Percentiles rank a stretch among this genome's conserved stretches.
Evolutionary conservation across 2,797 vertebrate species (phyloP).

Genomic region (Nyctibius grandis): DNA sequence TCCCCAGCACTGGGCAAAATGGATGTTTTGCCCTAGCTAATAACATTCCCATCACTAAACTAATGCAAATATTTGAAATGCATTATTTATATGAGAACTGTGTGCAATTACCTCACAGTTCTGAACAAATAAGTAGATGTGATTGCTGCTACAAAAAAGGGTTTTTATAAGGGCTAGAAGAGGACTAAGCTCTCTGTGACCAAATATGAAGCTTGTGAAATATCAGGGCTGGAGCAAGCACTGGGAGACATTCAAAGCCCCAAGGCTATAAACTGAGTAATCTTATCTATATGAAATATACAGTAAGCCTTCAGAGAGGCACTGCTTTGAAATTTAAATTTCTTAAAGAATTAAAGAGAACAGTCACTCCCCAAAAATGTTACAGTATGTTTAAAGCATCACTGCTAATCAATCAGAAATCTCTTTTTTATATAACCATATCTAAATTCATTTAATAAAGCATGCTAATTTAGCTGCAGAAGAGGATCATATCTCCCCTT

Average conservation of each 20-base stretch:
- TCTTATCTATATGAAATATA: slow-evolving; percentile 63
- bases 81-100: slow-evolving; percentile 43
- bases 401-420: slow-evolving; percentile 43
- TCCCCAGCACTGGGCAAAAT: background rate
- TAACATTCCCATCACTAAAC: slow-evolving; percentile 16
- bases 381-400: slow-evolving; percentile 38
- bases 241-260: slow-evolving; percentile 38
- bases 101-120: slow-evolving; percentile 20
- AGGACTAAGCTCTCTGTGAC: slow-evolving; percentile 27
- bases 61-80: slow-evolving; percentile 46
- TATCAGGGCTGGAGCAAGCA: slow-evolving; percentile 30
- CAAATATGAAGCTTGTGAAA: slow-evolving; percentile 42
- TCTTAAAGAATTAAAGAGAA: slow-evolving; percentile 55
- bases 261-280: slow-evolving; percentile 58
- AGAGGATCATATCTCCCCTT: background rate
- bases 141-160: background rate
- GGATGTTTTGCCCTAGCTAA: slow-evolving; percentile 27
- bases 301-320: slow-evolving; percentile 49
- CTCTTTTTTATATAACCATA: slow-evolving; percentile 47
- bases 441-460: slow-evolving; percentile 60
- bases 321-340: slow-evolving; percentile 65
- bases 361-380: slow-evolving; percentile 49
- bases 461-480: slow-evolving; percentile 58
- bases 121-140: slow-evolving; percentile 28
- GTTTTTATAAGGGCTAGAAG: background rate